Base-by-base conservation (phyloP, 53 echinoderm and acorn worm species). In the Actinopyga echinites region DNA sequence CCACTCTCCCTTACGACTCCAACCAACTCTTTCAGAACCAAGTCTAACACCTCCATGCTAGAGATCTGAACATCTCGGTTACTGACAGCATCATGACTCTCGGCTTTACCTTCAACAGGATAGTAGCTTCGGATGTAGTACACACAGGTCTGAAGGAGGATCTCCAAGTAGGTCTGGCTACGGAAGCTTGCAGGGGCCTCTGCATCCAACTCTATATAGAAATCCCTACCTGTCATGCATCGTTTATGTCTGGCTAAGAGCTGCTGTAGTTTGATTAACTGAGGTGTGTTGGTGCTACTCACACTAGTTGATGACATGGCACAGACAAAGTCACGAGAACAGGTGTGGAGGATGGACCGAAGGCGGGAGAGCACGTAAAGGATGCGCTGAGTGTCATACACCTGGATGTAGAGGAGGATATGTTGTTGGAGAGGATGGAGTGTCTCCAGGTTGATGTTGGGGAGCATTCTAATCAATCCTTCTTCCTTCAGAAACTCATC, bases 211-310 rank as follows among this genome's bases (percentile, higher is more conserved):
- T 92, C 88, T 24, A 86, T 82, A 87, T 95, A 99, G 88, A 99
- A 99, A 64, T 94, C 92, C 79, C 84, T 83, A 0, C 99, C 99
- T 6, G 92, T 90, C 78, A 99, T 99, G 85, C 94, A 95, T 34
- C 94, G 89, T 53, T 89, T 92, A 53, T 99, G 99, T 22, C 99
- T 84, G 26, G 99, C 95, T 0, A 99, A 89, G 19, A 99, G 89
- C 57, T 99, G 93, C 75, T 99, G 99, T 1, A 99, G 85, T 55
- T 92, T 94, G 73, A 93, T 90, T 42, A 99, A 86, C 83, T 99
- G 99, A 2, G 99, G 94, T 11, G 99, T 99, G 91, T 99, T 94
- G 66, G 93, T 92, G 86, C 99, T 99, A 73, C 99, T 99, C 85
- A 99, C 86, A 80, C 92, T 99, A 32, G 99, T 99, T 29, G 99